Conservation (phyloP, 1,140 invertebrate genomes). For the Branchinecta lindahli region DNA sequence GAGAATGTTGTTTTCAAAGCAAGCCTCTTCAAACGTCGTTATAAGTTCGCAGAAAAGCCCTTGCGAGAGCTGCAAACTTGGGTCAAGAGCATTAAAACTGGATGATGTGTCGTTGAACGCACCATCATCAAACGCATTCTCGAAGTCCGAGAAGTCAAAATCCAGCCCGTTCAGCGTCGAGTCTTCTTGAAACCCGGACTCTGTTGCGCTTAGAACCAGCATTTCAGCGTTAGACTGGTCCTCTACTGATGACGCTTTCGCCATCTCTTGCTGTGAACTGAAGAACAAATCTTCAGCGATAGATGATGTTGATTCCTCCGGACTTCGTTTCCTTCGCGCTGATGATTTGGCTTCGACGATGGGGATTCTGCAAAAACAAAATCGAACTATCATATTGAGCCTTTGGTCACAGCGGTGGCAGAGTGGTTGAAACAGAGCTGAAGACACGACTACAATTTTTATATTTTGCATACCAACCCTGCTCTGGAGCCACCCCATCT, state of each 20-base stretch:
- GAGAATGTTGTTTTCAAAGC: constrained; percentile 45
- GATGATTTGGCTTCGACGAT: constrained; percentile 24
- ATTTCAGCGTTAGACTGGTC: background rate
- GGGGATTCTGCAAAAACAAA: constrained; percentile 17
- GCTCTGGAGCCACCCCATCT: no score
- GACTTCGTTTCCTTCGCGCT: constrained; percentile 12
- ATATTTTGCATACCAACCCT: no score
- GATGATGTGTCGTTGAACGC: background rate
- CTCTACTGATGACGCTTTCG: no score
- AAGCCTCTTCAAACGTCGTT: constrained; percentile 39
- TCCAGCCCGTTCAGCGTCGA: background rate
- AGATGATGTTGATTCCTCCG: constrained; percentile 25
- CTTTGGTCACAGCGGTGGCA: constrained; percentile 11
- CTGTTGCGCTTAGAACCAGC: background rate
- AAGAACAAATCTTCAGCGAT: background rate
- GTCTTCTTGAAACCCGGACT: background rate
- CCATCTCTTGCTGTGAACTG: constrained; percentile 13
- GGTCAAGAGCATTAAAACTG: constrained; percentile 29
- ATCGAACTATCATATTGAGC: constrained; percentile 8
- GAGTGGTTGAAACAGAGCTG: no score
- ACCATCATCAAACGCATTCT: constrained; percentile 11
- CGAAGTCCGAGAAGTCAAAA: constrained; percentile 15
- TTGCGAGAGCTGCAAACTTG: constrained; percentile 36
- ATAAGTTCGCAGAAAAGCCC: constrained; percentile 42
- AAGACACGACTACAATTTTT: no score